These are phyloP conservation scores for Muscicapa striata DNA, from an alignment of 2,797 vertebrate genomes.

Conservation along the genomic window DNA sequence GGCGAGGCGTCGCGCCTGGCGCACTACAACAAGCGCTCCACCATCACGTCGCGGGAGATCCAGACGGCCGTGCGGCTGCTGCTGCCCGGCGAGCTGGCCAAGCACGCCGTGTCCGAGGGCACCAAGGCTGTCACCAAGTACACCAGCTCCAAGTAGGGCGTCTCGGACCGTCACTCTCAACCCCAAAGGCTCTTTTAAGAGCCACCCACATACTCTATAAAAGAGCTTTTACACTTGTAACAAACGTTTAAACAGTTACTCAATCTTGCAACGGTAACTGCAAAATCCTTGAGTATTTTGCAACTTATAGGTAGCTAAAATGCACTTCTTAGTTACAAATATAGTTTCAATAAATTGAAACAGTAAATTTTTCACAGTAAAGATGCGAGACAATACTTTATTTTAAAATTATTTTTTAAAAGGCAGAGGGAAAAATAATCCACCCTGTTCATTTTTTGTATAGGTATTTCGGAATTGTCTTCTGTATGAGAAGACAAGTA, in stretches of 20 bases:
- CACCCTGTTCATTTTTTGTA: accelerated
- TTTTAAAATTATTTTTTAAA: too few relatives aligned
- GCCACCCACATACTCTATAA: accelerated
- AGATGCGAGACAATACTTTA: accelerated
- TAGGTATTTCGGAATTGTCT: accelerated
- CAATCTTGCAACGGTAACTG: accelerated
- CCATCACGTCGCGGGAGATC: conserved; percentile 74
- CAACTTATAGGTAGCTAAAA: accelerated
- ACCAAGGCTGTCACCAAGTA: conserved; percentile 88
- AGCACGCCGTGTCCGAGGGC: conserved; percentile 84
- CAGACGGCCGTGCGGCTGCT: conserved; percentile 3
- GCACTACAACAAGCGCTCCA: conserved; percentile 84
- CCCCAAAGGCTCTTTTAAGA: conserved; percentile 9
- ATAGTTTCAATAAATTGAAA: accelerated
- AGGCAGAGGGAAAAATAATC: accelerated
- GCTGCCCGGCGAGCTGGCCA: conserved; percentile 13
- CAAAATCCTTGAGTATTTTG: accelerated
- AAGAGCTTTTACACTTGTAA: neutral
- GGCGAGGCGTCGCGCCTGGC: conserved; percentile 80
- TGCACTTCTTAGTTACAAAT: accelerated
- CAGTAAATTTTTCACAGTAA: accelerated
- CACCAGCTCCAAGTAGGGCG: conserved; percentile 82
- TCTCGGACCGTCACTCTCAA: neutral
- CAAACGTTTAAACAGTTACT: too few relatives aligned
- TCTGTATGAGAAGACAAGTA: accelerated